Conservation (phyloP, 2,888 invertebrate species). For the Agapostemon virescens region DNA sequence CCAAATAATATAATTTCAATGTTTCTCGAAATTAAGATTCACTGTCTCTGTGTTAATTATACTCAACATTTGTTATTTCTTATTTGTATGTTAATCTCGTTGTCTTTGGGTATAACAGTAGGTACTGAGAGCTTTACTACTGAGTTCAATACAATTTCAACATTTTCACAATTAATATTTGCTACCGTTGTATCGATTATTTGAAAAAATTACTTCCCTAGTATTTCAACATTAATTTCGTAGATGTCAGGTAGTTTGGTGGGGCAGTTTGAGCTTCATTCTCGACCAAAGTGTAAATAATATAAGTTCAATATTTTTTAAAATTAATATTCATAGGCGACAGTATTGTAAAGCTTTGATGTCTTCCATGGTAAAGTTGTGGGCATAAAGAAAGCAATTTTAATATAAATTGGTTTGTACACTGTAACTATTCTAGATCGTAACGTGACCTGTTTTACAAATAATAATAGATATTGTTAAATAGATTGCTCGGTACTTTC, state of each 20-base stretch:
- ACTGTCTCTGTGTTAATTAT: background rate
- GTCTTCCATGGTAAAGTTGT: background rate
- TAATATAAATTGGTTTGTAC: background rate
- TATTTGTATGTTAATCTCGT: background rate
- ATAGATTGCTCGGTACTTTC: background rate
- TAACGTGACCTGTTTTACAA: background rate
- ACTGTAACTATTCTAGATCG: too few relatives aligned
- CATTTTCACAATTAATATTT: background rate
- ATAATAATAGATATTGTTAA: background rate
- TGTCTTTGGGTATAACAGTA: fast-evolving
- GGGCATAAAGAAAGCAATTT: background rate
- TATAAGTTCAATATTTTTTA: background rate
- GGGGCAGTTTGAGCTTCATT: background rate
- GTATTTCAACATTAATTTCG: background rate
- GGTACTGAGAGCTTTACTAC: background rate
- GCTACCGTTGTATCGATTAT: background rate
- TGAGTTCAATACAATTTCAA: background rate
- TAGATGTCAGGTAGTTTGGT: background rate
- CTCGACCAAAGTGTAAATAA: background rate
- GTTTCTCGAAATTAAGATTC: background rate
- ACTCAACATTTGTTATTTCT: background rate
- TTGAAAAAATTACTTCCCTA: background rate
- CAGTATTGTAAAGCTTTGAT: background rate
- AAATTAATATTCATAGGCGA: background rate
- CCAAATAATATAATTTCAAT: background rate